A percentile compares a stretch with the other conserved stretches of the same genome.
Evolutionary conservation across 2,888 invertebrate species (phyloP).

Genomic region (Drosophila birchii): DNA sequence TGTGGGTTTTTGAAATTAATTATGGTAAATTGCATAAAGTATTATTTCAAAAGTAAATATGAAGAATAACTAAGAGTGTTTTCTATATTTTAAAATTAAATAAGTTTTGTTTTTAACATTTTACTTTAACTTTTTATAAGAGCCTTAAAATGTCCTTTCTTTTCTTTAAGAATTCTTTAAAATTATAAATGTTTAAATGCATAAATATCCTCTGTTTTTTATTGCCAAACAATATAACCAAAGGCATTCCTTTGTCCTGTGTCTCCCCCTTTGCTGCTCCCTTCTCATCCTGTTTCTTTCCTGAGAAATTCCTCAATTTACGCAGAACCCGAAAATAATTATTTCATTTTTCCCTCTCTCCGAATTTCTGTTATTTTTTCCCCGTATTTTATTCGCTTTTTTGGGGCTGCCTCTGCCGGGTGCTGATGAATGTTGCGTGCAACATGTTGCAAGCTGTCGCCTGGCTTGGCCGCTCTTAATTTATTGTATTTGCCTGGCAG

Average conservation of each 20-base stretch:
- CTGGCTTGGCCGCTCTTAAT: conserved; percentile 53
- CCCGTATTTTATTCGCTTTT: conserved; percentile 62
- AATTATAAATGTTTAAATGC: neutral
- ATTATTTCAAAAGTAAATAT: neutral
- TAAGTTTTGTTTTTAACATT: no score
- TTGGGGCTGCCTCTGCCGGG: conserved; percentile 26
- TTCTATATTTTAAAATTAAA: no score
- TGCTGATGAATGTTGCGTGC: conserved; percentile 72
- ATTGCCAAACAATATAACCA: neutral
- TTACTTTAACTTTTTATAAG: no score
- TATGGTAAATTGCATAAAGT: neutral
- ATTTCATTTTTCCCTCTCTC: conserved; percentile 21
- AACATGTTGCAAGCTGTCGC: conserved; percentile 71
- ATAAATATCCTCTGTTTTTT: neutral
- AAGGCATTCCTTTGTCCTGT: conserved; percentile 9
- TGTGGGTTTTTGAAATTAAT: neutral
- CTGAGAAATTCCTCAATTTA: conserved; percentile 34
- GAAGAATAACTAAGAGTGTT: neutral
- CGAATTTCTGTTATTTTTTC: conserved; percentile 45
- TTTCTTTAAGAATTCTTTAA: neutral
- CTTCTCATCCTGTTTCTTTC: neutral
- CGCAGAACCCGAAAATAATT: conserved; percentile 45
- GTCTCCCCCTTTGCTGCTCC: neutral
- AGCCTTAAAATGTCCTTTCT: no score
- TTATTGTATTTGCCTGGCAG: conserved; percentile 66